These are phyloP conservation scores for Microchirus variegatus DNA, from an alignment of 2,797 vertebrate species.

Conservation along the genomic window DNA sequence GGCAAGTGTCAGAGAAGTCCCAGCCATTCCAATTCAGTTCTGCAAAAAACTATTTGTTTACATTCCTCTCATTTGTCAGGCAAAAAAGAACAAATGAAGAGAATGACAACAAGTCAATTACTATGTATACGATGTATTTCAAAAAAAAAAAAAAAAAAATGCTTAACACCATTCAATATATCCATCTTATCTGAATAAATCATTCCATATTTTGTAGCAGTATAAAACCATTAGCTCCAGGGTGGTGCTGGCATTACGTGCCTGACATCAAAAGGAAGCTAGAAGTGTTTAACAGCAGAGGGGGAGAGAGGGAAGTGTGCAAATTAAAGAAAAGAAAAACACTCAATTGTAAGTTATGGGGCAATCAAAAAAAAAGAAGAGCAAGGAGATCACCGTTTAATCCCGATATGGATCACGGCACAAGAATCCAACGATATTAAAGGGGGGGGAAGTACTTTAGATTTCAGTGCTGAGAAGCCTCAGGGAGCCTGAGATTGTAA, in stretches of 20 bases:
- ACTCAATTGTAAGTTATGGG: constrained; percentile 28
- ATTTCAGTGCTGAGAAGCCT: constrained; percentile 56
- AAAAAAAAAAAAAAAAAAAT: constrained; percentile 11
- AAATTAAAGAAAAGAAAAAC: constrained; percentile 3
- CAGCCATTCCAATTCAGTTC: constrained; percentile 29
- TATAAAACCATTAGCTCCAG: constrained; percentile 50
- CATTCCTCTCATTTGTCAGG: constrained; percentile 6
- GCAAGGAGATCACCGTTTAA: constrained; percentile 33
- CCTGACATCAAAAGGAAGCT: constrained; percentile 45
- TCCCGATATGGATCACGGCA: constrained; percentile 61
- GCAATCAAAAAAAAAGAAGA: constrained; percentile 20
- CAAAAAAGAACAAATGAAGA: constrained; percentile 9
- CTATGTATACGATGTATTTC: constrained; percentile 27
- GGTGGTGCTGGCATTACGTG: constrained; percentile 32
- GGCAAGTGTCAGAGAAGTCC: constrained; percentile 30
- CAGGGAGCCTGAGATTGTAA: constrained; percentile 52
- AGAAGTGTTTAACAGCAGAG: constrained; percentile 36
- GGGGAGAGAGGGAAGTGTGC: constrained; percentile 2
- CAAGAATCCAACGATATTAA: constrained; percentile 59
- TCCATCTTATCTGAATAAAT: constrained; percentile 51
- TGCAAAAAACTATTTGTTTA: constrained; percentile 34
- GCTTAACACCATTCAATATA: constrained; percentile 34
- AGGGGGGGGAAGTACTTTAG: constrained; percentile 60
- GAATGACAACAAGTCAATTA: constrained; percentile 12
- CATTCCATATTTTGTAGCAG: constrained; percentile 32